Conservation (phyloP, 2,888 invertebrate genomes). For the Automeris io region DNA sequence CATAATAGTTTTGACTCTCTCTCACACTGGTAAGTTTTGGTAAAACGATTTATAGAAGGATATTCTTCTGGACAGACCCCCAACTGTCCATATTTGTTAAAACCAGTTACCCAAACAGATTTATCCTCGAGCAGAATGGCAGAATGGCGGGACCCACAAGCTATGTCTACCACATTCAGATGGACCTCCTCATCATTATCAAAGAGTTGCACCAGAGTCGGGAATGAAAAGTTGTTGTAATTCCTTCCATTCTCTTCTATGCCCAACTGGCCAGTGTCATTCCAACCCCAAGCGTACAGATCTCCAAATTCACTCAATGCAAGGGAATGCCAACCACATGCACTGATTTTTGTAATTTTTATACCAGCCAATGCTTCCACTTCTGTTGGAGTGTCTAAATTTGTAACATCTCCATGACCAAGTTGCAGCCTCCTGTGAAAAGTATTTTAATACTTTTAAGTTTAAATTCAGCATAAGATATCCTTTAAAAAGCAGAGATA, state of each 20-base stretch:
- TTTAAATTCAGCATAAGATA: neutral
- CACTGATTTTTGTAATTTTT: slow-evolving; percentile 81
- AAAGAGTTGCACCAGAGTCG: slow-evolving; percentile 53
- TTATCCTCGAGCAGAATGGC: slow-evolving; percentile 81
- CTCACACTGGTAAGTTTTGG: slow-evolving; percentile 35
- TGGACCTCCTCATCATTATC: slow-evolving; percentile 58
- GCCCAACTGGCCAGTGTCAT: slow-evolving; percentile 91
- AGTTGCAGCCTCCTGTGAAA: slow-evolving; percentile 88
- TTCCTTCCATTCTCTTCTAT: slow-evolving; percentile 47
- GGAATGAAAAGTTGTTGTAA: slow-evolving; percentile 42
- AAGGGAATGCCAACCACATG: slow-evolving; percentile 92
- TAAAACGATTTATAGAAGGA: slow-evolving; percentile 41
- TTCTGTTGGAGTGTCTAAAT: slow-evolving; percentile 78
- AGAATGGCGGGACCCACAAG: slow-evolving; percentile 88
- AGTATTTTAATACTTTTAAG: neutral
- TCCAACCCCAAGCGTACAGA: slow-evolving; percentile 95
- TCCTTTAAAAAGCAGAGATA: no score
- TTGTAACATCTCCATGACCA: slow-evolving; percentile 85
- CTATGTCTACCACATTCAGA: slow-evolving; percentile 76
- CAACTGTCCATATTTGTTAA: slow-evolving; percentile 89
- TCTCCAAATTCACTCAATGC: slow-evolving; percentile 88
- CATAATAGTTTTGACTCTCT: slow-evolving; percentile 33
- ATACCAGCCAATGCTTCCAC: slow-evolving; percentile 87
- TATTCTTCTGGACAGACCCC: slow-evolving; percentile 53
- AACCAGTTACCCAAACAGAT: slow-evolving; percentile 85